These are phyloP conservation scores for Furcula furcula DNA, from an alignment of 2,888 invertebrate species.

Conservation along the genomic window DNA sequence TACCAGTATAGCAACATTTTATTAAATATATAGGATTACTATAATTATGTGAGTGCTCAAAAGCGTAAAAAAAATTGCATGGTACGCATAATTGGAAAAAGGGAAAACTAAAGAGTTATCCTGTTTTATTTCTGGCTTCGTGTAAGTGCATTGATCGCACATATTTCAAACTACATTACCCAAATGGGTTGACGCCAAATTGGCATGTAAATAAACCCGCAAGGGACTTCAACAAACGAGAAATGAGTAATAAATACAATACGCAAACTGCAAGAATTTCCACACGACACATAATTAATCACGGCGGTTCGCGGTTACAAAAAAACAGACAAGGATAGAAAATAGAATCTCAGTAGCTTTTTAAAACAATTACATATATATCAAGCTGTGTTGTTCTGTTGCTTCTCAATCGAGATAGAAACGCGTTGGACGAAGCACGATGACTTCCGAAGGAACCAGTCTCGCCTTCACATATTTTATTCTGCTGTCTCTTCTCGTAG, in stretches of 20 bases:
- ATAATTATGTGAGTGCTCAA: too few species aligned
- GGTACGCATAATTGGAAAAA: too few species aligned
- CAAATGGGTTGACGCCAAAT: conserved; percentile 12
- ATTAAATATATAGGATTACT: too few species aligned
- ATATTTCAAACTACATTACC: conserved; percentile 3
- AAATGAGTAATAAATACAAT: conserved; percentile 22
- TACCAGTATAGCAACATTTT: too few species aligned
- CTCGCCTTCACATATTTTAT: conserved; percentile 86
- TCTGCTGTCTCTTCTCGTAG: conserved; percentile 82
- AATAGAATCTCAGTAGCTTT: conserved; percentile 54
- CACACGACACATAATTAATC: conserved; percentile 60
- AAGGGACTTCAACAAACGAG: conserved; percentile 12
- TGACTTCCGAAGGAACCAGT: conserved; percentile 81
- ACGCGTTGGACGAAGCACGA: conserved; percentile 44
- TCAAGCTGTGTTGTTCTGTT: conserved; percentile 42
- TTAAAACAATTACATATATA: conserved; percentile 46
- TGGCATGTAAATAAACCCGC: conserved; percentile 19
- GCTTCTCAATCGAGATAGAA: conserved; percentile 55
- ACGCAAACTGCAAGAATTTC: conserved; percentile 24
- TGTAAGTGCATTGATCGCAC: too few species aligned
- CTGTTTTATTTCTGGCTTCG: too few species aligned
- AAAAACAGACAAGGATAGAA: conserved; percentile 37
- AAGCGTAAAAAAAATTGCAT: too few species aligned
- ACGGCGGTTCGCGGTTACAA: conserved; percentile 42
- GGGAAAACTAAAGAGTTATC: too few species aligned